Evolutionary conservation across 2,113 vertebrate genomes (phyloP).

Genomic region (Egretta garzetta): DNA sequence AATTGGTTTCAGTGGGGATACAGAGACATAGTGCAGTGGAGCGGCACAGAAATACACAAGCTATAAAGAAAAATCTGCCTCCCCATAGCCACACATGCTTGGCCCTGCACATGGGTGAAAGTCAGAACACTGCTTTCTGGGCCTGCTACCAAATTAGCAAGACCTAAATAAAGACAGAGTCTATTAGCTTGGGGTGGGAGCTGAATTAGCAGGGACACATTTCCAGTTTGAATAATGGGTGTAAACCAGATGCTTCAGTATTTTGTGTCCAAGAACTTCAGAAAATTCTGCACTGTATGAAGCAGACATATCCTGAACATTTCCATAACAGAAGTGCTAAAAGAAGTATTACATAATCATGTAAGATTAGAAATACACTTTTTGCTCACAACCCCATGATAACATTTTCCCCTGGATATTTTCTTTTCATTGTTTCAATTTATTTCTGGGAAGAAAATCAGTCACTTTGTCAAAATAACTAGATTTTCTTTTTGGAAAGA

Average conservation of each 20-base stretch:
- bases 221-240: background rate
- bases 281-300: background rate
- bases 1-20: constrained; percentile 2
- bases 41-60: background rate
- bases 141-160: background rate
- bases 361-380: background rate
- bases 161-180: background rate
- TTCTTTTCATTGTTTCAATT: background rate
- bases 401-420: background rate
- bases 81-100: background rate
- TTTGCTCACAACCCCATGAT: fast-evolving
- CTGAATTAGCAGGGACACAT: background rate
- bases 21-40: background rate
- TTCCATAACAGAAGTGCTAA: background rate
- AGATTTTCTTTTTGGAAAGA: background rate
- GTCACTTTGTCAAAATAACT: background rate
- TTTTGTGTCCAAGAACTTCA: background rate
- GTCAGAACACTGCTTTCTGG: background rate
- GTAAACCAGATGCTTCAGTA: background rate
- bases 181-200: background rate
- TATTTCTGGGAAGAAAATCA: background rate
- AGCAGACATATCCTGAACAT: background rate
- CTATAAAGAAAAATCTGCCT: background rate
- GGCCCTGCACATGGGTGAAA: background rate
- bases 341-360: background rate